Percentiles rank a stretch among this genome's conserved stretches.
phyloP scores from a whole-genome alignment of 2,797 vertebrate genomes.

The Gouania willdenowi region DNA sequence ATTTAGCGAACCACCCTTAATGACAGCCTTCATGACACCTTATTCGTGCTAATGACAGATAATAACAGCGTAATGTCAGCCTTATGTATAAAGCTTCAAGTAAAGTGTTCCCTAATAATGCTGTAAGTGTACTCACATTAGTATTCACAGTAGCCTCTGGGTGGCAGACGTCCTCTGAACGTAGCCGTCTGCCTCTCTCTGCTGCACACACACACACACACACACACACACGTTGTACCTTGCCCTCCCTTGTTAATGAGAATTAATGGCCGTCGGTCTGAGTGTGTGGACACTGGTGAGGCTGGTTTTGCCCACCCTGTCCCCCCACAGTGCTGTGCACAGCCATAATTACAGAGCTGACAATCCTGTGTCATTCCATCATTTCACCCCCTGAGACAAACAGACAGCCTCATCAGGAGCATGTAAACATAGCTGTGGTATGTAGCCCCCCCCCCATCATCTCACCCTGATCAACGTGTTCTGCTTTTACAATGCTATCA shows the following conservation, averaged over 20 bases:
- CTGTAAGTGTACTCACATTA: conserved; percentile 25
- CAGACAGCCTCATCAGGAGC: conserved; percentile 51
- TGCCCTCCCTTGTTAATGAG: conserved; percentile 54
- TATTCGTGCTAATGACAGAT: no score
- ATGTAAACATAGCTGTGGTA: conserved; percentile 48
- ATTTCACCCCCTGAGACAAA: conserved; percentile 39
- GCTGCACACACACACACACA: conserved; percentile 28
- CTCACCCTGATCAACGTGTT: not conserved
- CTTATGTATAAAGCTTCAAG: no score
- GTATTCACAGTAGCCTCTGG: conserved; percentile 40
- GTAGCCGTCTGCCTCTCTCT: conserved; percentile 38
- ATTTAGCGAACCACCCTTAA: no score
- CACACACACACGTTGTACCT: conserved; percentile 13
- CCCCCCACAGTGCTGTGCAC: conserved; percentile 29
- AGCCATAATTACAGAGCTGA: conserved; percentile 53
- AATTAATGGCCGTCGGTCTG: conserved; percentile 43
- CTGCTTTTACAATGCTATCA: conserved; percentile 2
- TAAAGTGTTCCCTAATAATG: no score
- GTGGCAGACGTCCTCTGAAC: conserved; percentile 31
- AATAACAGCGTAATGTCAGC: no score
- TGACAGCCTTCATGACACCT: no score
- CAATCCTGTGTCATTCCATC: conserved; percentile 60
- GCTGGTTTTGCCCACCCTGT: conserved; percentile 44
- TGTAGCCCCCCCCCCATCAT: conserved; percentile 2
- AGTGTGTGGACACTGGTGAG: conserved; percentile 23